phyloP scores from a whole-genome alignment of 92 coral and sea anemone species.

The Palythoa heliodiscus region DNA sequence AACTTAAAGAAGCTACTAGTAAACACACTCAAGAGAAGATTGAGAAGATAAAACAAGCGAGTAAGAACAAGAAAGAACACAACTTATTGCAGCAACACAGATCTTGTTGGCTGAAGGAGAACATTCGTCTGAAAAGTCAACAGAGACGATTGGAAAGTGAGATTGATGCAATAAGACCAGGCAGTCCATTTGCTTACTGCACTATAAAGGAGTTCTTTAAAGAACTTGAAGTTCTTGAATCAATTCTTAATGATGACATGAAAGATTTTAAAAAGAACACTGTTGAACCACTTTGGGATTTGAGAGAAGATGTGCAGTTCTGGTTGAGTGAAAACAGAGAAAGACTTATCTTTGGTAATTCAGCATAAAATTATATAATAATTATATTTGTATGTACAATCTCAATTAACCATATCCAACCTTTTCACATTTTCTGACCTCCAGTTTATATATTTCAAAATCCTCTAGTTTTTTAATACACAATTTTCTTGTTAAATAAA shows the following conservation, averaged over 20 bases:
- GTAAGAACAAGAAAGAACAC: slow-evolving; percentile 85
- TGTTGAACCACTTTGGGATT: slow-evolving; percentile 89
- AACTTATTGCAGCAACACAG: slow-evolving; percentile 87
- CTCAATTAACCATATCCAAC: not conserved
- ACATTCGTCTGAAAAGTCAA: slow-evolving; percentile 75
- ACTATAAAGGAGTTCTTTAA: slow-evolving; percentile 79
- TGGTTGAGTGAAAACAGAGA: slow-evolving; percentile 95
- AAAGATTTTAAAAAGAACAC: slow-evolving; percentile 80
- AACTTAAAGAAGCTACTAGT: slow-evolving; percentile 85
- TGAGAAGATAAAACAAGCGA: slow-evolving; percentile 79
- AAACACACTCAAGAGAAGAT: slow-evolving; percentile 81
- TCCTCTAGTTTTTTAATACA: too few species aligned
- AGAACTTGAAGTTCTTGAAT: slow-evolving; percentile 83
- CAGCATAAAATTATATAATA: not conserved
- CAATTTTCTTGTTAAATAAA: too few species aligned
- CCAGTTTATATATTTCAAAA: too few species aligned
- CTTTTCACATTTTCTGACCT: too few species aligned
- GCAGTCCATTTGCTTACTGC: slow-evolving; percentile 76
- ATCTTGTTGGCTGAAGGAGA: slow-evolving; percentile 92
- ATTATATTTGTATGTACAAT: not conserved
- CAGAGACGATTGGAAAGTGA: slow-evolving; percentile 75
- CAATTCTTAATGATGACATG: slow-evolving; percentile 74
- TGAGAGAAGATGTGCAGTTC: slow-evolving; percentile 91
- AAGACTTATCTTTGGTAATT: slow-evolving; percentile 72
- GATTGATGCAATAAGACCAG: slow-evolving; percentile 75